These are phyloP conservation scores for Odontomachus brunneus DNA, from an alignment of 1,140 invertebrate genomes.

Conservation along the genomic window DNA sequence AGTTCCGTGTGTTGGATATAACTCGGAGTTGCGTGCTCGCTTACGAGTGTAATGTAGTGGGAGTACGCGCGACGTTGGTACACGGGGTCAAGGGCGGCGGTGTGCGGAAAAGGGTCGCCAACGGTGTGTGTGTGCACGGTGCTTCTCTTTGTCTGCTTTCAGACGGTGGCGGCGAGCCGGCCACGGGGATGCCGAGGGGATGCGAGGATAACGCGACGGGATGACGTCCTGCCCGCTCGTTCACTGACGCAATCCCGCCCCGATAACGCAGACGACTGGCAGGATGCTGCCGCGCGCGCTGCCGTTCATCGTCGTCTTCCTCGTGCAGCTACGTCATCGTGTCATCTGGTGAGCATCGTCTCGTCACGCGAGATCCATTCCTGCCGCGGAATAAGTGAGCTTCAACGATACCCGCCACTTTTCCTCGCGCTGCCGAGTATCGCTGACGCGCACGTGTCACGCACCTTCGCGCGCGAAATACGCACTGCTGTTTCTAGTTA, in stretches of 20 bases:
- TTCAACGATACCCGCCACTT: not conserved
- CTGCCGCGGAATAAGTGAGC: not conserved
- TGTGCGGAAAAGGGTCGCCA: slow-evolving; percentile 2
- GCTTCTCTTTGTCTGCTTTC: slow-evolving; percentile 62
- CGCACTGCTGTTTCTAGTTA: too few species aligned
- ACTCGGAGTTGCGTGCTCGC: not conserved
- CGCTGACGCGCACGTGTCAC: too few species aligned
- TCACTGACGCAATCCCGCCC: slow-evolving; percentile 74
- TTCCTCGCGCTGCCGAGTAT: not conserved
- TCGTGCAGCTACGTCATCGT: slow-evolving; percentile 77
- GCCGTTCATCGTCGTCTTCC: slow-evolving; percentile 74
- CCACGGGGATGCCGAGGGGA: slow-evolving; percentile 73
- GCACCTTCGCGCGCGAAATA: too few species aligned
- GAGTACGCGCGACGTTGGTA: slow-evolving; percentile 19
- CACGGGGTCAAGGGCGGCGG: not conserved
- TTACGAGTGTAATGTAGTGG: slow-evolving; percentile 25
- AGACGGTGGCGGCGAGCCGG: slow-evolving; percentile 51
- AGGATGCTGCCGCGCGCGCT: slow-evolving; percentile 74
- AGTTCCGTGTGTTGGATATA: not conserved
- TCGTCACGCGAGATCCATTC: slow-evolving; percentile 36
- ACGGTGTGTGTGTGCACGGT: not conserved
- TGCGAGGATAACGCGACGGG: slow-evolving; percentile 69
- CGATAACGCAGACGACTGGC: slow-evolving; percentile 57
- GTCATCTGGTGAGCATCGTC: slow-evolving; percentile 76
- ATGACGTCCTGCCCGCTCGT: slow-evolving; percentile 78